These are phyloP conservation scores for Pseudonaja textilis DNA, from an alignment of 2,113 vertebrate genomes.

Conservation along the genomic window DNA sequence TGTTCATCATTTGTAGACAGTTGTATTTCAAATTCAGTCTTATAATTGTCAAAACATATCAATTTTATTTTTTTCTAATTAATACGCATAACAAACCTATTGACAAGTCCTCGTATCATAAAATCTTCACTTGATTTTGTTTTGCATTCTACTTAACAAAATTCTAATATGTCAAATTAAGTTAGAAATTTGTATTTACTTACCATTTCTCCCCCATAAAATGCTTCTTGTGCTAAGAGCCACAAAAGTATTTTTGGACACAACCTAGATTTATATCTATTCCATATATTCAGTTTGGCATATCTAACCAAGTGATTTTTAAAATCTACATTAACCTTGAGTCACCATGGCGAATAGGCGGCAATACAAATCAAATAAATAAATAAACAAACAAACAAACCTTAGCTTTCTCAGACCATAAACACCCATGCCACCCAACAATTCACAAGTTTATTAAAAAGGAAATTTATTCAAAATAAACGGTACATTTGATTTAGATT, in stretches of 20 bases:
- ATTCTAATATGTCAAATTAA: neutral
- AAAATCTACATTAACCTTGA: neutral
- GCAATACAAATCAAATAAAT: too few species aligned
- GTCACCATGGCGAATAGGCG: too few species aligned
- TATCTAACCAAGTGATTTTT: neutral
- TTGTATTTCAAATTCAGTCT: neutral
- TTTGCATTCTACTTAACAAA: neutral
- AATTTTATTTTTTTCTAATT: neutral
- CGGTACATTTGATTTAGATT: neutral
- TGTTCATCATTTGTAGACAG: neutral
- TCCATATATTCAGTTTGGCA: neutral
- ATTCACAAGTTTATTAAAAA: neutral
- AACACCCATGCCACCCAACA: neutral
- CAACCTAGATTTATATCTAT: neutral
- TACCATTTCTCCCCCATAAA: neutral
- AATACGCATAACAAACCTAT: neutral
- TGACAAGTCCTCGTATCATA: neutral
- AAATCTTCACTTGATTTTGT: neutral
- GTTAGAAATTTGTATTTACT: neutral
- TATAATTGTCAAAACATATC: neutral
- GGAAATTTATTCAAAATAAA: neutral
- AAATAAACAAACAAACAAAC: neutral
- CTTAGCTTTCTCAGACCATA: neutral
- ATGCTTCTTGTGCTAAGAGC: neutral
- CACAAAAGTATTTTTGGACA: neutral